Percentiles rank a stretch among this genome's conserved stretches.
Evolutionary conservation across 2,888 invertebrate species (phyloP).

Genomic region (Drosophila pseudotakahashii): DNA sequence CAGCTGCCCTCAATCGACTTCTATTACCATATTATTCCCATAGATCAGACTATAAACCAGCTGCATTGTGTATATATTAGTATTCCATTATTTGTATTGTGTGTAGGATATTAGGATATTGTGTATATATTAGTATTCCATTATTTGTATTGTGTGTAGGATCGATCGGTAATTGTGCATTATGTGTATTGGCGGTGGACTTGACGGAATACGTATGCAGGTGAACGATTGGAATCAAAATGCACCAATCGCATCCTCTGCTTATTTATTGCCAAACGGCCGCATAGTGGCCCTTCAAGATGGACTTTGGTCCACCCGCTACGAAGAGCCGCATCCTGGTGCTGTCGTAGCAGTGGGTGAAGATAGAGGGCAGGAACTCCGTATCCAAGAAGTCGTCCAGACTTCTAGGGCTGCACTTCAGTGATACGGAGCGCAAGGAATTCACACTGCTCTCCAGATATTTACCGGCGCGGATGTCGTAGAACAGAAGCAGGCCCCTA

Average conservation of each 20-base stretch:
- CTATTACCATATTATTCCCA: background rate
- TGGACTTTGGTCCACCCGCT: slow-evolving; percentile 97
- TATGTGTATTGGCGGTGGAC: slow-evolving; percentile 44
- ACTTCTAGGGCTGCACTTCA: slow-evolving; percentile 90
- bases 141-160: slow-evolving; percentile 45
- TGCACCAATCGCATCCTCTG: slow-evolving; percentile 24
- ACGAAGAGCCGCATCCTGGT: slow-evolving; percentile 96
- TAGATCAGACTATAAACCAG: slow-evolving; percentile 74
- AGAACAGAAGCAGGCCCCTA: slow-evolving; percentile 95
- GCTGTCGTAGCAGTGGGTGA: slow-evolving; percentile 97
- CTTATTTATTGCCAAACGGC: slow-evolving; percentile 92
- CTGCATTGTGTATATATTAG: too few relatives aligned
- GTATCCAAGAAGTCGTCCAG: too few relatives aligned
- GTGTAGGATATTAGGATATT: too few relatives aligned
- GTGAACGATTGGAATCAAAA: too few relatives aligned
- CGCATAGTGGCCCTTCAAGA: slow-evolving; percentile 96
- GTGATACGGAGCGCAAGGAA: slow-evolving; percentile 93
- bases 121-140: slow-evolving; percentile 59
- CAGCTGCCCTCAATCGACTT: too few relatives aligned
- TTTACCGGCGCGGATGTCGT: slow-evolving; percentile 95
- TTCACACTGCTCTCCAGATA: slow-evolving; percentile 96
- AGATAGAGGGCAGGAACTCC: slow-evolving; percentile 87
- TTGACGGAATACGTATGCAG: too few relatives aligned
- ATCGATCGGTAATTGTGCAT: slow-evolving; percentile 58
- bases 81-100: too few relatives aligned